Percentiles rank a stretch among this genome's conserved stretches.
Evolutionary conservation across 2,888 invertebrate species (phyloP).

Genomic region (Notodonta dromedarius): DNA sequence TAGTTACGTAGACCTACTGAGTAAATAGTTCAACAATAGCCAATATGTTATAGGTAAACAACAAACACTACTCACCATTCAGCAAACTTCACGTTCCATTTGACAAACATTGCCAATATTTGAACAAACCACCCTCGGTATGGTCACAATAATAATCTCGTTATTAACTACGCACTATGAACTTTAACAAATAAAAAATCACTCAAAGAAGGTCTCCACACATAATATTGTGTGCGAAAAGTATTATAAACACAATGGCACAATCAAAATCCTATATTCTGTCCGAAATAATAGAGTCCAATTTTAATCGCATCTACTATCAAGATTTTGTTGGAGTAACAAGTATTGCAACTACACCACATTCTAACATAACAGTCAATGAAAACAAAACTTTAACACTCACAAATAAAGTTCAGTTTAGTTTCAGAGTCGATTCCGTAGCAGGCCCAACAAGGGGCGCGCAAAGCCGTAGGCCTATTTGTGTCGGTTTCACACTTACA

Average conservation of each 20-base stretch:
- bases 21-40: background rate
- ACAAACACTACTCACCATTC: constrained; percentile 1
- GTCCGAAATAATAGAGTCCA: accelerated
- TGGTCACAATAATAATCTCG: constrained; percentile 65
- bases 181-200: constrained; percentile 66
- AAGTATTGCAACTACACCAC: constrained; percentile 50
- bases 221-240: constrained; percentile 42
- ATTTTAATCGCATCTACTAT: constrained; percentile 13
- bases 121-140: constrained; percentile 60
- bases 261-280: constrained; percentile 33
- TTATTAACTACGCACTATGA: constrained; percentile 68
- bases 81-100: constrained; percentile 59
- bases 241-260: constrained; percentile 26
- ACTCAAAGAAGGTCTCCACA: constrained; percentile 58
- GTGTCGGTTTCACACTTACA: constrained; percentile 84
- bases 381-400: constrained; percentile 20
- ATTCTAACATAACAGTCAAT: constrained; percentile 14
- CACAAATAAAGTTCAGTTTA: constrained; percentile 24
- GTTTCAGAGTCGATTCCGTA: constrained; percentile 15
- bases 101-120: constrained; percentile 66
- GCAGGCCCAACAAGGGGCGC: constrained; percentile 32
- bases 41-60: background rate
- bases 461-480: constrained; percentile 74
- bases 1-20: no score
- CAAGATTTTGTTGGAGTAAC: constrained; percentile 48